Evolutionary conservation across 2,113 vertebrate species (phyloP).

Genomic region (Heterotis niloticus): DNA sequence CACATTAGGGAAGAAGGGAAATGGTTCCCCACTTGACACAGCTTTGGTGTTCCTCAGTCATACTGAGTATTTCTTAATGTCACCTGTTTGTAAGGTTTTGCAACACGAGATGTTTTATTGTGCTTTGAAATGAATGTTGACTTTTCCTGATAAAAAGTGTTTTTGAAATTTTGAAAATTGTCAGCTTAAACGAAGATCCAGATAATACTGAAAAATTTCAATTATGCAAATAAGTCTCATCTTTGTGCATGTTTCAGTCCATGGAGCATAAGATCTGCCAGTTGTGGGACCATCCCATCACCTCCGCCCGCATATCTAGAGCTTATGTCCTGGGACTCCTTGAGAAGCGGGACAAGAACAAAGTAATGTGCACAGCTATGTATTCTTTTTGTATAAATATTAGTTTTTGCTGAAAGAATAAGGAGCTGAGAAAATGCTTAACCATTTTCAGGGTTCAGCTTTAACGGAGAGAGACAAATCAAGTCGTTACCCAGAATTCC

Average conservation of each 20-base stretch:
- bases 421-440: constrained; percentile 13
- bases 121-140: too few species aligned
- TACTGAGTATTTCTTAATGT: constrained; percentile 24
- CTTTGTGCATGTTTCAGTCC: constrained; percentile 54
- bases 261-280: constrained; percentile 71
- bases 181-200: too few species aligned
- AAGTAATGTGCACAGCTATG: constrained; percentile 55
- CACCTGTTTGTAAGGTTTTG: constrained; percentile 17
- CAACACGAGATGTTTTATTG: too few species aligned
- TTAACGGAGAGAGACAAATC: constrained; percentile 58
- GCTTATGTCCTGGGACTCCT: constrained; percentile 73
- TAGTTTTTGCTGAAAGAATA: background rate
- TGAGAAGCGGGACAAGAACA: constrained; percentile 63
- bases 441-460: constrained; percentile 60
- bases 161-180: too few species aligned
- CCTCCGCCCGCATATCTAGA: constrained; percentile 75
- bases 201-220: too few species aligned
- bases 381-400: background rate
- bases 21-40: background rate
- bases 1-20: background rate
- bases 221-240: constrained; percentile 21
- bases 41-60: background rate
- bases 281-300: constrained; percentile 83
- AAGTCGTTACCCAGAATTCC: constrained; percentile 69
- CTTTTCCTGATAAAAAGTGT: background rate